Evolutionary conservation across 2,797 vertebrate species (phyloP), one percentile per base, ranked within the genome.

Genomic region (Thripadectes ignobilis): DNA sequence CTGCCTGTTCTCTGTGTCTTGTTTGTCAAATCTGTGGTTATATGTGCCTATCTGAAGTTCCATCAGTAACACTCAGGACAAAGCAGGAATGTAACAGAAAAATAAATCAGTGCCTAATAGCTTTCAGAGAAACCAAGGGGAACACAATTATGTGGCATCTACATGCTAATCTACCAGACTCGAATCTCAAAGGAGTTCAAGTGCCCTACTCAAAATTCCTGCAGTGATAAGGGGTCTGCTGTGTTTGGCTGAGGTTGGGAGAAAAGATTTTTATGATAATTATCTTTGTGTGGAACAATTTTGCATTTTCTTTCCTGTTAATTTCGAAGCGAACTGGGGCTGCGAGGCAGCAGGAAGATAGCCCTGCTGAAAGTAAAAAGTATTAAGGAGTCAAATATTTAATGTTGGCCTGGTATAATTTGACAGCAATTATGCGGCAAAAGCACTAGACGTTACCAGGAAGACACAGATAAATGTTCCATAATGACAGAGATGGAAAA

Each of bases 141-240:
- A 99, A 99, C 98, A 98, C 98, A 99, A 99, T 99, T 99, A 99
- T 98, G 98, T 98, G 98, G 98, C 98, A 98, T 99, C 99, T 98
- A 98, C 98, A 98, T 98, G 98, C 98, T 99, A 99, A 99, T 99
- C 99, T 99, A 97, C 98, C 98, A 98, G 98, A 98, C 98, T 98
- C 96, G 98, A 97, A 98, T 98, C 99, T 98, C 98, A 89, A 97
- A 99, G 98, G 99, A 98, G 97, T 98, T 98, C 98, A 98, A 98
- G 98, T 98, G 98, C 98, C 98, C 98, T 97, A 98, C 98, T 99
- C 98, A 98, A 98, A 99, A 99, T 99, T 98, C 99, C 99, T 98
- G 97, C 98, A 98, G 98, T 94, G 98, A 99, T 99, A 99, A 99
- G 98, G 98, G 98, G 98, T 97, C 97, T 97, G 98, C 97, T 98